These are phyloP conservation scores for Glandiceps talaboti DNA, from an alignment of 53 echinoderm and acorn worm species.

Conservation along the genomic window DNA sequence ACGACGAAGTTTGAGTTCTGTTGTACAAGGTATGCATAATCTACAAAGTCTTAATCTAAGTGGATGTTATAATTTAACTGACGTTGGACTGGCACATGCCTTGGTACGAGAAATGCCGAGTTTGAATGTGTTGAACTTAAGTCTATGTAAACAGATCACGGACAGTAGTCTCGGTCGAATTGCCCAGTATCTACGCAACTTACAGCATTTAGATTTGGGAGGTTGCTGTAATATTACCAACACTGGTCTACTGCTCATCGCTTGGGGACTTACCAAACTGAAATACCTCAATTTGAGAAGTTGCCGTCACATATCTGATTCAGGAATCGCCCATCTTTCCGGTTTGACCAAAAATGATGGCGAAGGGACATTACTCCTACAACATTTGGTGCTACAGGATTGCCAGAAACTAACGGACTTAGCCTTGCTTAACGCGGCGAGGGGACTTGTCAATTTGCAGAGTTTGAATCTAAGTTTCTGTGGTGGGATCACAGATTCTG, in stretches of 20 bases:
- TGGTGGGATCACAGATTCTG: constrained; percentile 87
- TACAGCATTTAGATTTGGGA: constrained; percentile 79
- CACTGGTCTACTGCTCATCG: constrained; percentile 76
- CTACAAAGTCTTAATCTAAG: constrained; percentile 95
- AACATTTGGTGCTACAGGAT: constrained; percentile 81
- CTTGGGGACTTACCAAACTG: constrained; percentile 73
- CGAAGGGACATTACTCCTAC: constrained; percentile 60
- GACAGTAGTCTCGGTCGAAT: constrained; percentile 87
- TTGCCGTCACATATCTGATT: constrained; percentile 81
- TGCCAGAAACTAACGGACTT: constrained; percentile 92
- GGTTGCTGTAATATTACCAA: constrained; percentile 97
- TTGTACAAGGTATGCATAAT: constrained; percentile 88
- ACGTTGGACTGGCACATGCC: constrained; percentile 84
- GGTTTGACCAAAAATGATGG: constrained; percentile 42
- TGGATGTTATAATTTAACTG: constrained; percentile 98
- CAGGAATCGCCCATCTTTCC: constrained; percentile 71
- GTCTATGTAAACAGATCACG: constrained; percentile 99
- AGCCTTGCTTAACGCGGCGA: constrained; percentile 75
- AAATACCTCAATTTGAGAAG: constrained; percentile 87
- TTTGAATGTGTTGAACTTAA: constrained; percentile 90
- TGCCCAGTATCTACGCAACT: constrained; percentile 75
- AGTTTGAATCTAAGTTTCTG: constrained; percentile 81
- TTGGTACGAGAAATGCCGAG: constrained; percentile 78
- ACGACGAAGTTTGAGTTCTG: constrained; percentile 86
- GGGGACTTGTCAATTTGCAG: constrained; percentile 58